phyloP scores from a whole-genome alignment of 2,888 invertebrate species.

The Phaonia tiefii region DNA sequence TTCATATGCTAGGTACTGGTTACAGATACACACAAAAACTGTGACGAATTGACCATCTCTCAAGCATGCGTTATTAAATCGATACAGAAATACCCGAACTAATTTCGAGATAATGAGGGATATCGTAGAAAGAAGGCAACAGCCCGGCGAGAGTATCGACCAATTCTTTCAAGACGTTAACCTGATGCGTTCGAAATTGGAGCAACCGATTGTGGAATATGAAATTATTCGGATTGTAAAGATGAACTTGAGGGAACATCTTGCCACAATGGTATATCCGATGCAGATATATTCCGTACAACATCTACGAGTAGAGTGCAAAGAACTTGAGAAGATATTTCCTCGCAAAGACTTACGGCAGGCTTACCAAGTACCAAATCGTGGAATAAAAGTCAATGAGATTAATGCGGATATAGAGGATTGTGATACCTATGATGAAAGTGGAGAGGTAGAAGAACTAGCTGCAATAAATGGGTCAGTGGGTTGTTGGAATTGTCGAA shows the following conservation, averaged over 20 bases:
- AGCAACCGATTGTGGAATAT: slow-evolving; percentile 6
- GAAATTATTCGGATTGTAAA: slow-evolving; percentile 33
- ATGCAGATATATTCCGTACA: slow-evolving; percentile 23
- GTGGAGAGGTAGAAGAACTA: not conserved
- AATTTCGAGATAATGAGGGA: slow-evolving; percentile 40
- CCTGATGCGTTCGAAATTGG: not conserved
- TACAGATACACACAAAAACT: not conserved
- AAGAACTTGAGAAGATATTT: slow-evolving; percentile 11
- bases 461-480: not conserved
- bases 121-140: slow-evolving; percentile 14
- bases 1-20: not conserved
- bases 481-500: slow-evolving; percentile 25
- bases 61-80: not conserved
- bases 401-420: not conserved
- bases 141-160: not conserved
- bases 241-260: slow-evolving; percentile 8
- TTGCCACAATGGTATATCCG: slow-evolving; percentile 22
- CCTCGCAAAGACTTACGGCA: not conserved
- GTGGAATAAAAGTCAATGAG: not conserved
- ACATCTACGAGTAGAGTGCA: slow-evolving; percentile 37
- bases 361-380: not conserved
- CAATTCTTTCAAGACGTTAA: not conserved
- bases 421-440: not conserved
- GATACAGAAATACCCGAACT: not conserved
- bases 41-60: not conserved